A percentile compares a stretch with the other conserved stretches of the same genome.
Evolutionary conservation across 1,140 invertebrate species (phyloP).

Genomic region (Lordiphosa collinella): DNA sequence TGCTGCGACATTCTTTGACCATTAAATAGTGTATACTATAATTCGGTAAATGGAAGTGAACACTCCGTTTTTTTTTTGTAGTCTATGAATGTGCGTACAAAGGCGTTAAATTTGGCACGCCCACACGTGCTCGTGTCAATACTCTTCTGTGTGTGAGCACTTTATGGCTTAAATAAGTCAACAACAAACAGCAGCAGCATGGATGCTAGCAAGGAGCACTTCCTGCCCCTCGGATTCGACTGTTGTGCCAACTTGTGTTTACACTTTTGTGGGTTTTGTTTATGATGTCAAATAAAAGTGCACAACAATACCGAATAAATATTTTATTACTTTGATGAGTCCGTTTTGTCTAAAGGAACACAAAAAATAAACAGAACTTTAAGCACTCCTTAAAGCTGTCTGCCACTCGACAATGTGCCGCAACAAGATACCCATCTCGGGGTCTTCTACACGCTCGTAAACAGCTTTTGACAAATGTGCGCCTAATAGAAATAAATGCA

Average conservation of each 20-base stretch:
- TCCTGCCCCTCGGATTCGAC: constrained; percentile 33
- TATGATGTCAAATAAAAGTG: constrained; percentile 78
- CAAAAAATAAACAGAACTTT: constrained; percentile 19
- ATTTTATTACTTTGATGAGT: constrained; percentile 71
- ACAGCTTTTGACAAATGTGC: constrained; percentile 75
- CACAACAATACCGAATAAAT: constrained; percentile 76
- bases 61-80: constrained; percentile 22
- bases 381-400: constrained; percentile 38
- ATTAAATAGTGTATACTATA: too few relatives aligned
- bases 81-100: constrained; percentile 46
- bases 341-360: constrained; percentile 35
- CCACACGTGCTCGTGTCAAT: constrained; percentile 70
- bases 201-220: constrained; percentile 12
- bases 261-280: constrained; percentile 77
- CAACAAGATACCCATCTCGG: not conserved
- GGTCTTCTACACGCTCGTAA: constrained; percentile 47
- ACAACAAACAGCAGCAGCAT: constrained; percentile 51
- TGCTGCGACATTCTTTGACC: too few relatives aligned
- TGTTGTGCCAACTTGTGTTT: constrained; percentile 57
- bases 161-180: constrained; percentile 78
- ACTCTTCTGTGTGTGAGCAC: constrained; percentile 49
- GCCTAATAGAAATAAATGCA: constrained; percentile 78
- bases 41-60: too few relatives aligned
- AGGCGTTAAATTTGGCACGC: constrained; percentile 74
- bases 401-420: constrained; percentile 12